Conservation (phyloP, 2,797 vertebrate species). For the Anguilla marmorata region DNA sequence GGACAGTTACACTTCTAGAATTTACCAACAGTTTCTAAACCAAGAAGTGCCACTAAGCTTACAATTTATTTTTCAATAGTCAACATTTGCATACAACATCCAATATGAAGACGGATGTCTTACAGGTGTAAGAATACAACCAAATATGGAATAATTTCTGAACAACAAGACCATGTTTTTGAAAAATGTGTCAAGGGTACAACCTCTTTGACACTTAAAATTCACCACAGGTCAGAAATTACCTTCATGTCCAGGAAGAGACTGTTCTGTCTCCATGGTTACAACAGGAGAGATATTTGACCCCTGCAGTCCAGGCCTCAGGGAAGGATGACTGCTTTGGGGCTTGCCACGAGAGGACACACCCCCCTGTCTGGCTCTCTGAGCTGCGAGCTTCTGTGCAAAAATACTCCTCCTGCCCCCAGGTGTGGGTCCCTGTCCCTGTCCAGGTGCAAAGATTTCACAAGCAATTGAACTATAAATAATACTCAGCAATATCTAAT, state of each 20-base stretch:
- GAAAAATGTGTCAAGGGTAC: background rate
- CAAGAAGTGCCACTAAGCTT: background rate
- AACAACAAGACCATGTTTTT: background rate
- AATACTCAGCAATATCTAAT: too few relatives aligned
- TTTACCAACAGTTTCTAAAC: background rate
- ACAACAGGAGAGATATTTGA: constrained; percentile 47
- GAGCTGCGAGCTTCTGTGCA: constrained; percentile 88
- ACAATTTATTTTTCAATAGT: background rate
- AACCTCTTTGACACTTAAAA: background rate
- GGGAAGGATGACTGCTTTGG: constrained; percentile 27
- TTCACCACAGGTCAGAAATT: constrained; percentile 29
- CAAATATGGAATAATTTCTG: background rate
- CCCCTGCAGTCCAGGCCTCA: constrained; percentile 30
- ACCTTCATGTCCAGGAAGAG: constrained; percentile 45
- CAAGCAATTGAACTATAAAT: too few relatives aligned
- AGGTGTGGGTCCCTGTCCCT: constrained; percentile 48
- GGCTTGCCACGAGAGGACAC: constrained; percentile 29
- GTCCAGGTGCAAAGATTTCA: background rate
- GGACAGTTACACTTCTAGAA: background rate
- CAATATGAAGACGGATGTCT: background rate
- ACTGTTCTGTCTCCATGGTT: constrained; percentile 54
- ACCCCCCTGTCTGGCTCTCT: constrained; percentile 67
- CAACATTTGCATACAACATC: background rate
- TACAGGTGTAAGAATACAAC: background rate
- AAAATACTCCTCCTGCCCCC: constrained; percentile 88